These are phyloP conservation scores for Aporophyla nigra DNA, from an alignment of 2,888 invertebrate genomes.

Conservation along the genomic window DNA sequence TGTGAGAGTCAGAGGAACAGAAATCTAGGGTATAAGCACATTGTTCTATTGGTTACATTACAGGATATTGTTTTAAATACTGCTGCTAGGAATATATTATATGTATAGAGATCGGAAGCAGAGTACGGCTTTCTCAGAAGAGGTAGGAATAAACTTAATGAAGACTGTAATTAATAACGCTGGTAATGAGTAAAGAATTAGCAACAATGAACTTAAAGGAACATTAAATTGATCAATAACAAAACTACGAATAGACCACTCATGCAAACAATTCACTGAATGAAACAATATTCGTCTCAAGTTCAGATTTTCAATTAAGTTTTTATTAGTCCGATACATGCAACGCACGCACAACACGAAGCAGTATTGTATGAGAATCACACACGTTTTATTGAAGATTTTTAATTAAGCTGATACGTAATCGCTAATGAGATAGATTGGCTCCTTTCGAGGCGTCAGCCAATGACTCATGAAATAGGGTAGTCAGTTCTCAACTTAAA, in stretches of 20 bases:
- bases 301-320: slow-evolving; percentile 45
- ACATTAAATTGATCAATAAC: neutral
- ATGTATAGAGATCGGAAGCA: no score
- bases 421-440: slow-evolving; percentile 8
- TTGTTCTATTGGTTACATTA: neutral
- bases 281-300: slow-evolving; percentile 25
- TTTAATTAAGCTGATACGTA: slow-evolving; percentile 13
- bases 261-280: slow-evolving; percentile 2
- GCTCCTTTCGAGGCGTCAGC: neutral
- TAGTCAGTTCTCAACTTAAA: neutral
- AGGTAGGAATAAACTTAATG: neutral
- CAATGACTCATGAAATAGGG: neutral
- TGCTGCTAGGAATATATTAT: neutral
- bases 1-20: neutral
- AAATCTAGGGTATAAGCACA: neutral
- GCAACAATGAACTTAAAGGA: neutral
- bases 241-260: neutral
- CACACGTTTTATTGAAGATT: slow-evolving; percentile 19
- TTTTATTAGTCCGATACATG: slow-evolving; percentile 31
- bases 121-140: neutral
- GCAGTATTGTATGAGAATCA: slow-evolving; percentile 30
- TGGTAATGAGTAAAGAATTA: neutral
- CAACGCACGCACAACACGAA: slow-evolving; percentile 29
- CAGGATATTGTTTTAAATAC: neutral
- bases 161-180: neutral